Base-by-base conservation (phyloP, 2,797 vertebrate genomes). In the Neosalanx taihuensis region DNA sequence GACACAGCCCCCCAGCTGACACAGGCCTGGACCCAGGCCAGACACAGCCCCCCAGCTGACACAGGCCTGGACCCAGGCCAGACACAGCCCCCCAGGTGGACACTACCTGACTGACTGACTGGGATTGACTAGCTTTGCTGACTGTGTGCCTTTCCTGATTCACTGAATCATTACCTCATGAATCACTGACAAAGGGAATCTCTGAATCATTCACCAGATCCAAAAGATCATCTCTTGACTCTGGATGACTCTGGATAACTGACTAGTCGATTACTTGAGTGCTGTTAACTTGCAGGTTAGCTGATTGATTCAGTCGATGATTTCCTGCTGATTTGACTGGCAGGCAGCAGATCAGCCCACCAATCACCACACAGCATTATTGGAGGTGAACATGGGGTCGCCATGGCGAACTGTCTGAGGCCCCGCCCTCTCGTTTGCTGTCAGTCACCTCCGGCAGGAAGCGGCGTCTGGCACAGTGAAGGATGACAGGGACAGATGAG, bases 341-440 rank as follows among this genome's bases (percentile, higher is more conserved):
- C 76, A 74, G 81, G 81, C 82, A n/a, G 33, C 7, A 10, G 26
- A 20, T 82, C 82, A 81, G 56, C 74, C 84, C 37, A 85, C 85
- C 86, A 80, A 83, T 85, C 81, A 69, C 78, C 80, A 79, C 57
- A 76, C 83, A 81, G 83, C 85, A 46, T 83, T 89, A 88, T 81
- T 80, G 85, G 86, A 83, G 88, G 85, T 83, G 80, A 86, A 85
- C 73, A 46, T 29, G 23, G 75, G 84, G 84, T 87, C 20, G 70
- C 58, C 37, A 74, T 79, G 72, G 30, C 53, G n/a, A 57, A 20
- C 67, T 2, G 70, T 37, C 84, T 59, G 78, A 77, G 83, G 81
- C 87, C 81, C 88, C 86, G 76, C 89, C 86, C 84, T 76, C 87
- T 74, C 79, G 29, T 72, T 85, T 77, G 84, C 85, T 87, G 85